These are phyloP conservation scores for Brachionus rubens DNA, from an alignment of 1,140 invertebrate species.

Conservation along the genomic window DNA sequence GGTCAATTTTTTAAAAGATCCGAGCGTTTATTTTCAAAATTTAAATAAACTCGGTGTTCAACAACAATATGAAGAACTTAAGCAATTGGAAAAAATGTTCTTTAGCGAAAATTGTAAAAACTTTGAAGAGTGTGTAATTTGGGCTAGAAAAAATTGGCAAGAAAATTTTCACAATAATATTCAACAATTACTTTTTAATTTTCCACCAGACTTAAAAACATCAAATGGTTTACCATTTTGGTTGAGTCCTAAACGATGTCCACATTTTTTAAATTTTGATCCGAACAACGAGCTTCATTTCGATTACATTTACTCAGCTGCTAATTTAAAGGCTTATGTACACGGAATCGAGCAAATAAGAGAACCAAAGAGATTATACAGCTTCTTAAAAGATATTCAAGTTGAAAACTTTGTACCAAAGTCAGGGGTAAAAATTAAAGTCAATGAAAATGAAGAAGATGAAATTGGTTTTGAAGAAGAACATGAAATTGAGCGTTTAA, in stretches of 20 bases:
- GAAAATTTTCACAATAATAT: constrained; percentile 92
- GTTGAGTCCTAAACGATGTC: constrained; percentile 97
- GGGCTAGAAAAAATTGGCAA: constrained; percentile 86
- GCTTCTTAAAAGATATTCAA: constrained; percentile 62
- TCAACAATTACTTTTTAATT: constrained; percentile 90
- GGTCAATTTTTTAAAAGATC: constrained; percentile 77
- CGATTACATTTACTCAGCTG: constrained; percentile 86
- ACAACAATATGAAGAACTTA: constrained; percentile 80
- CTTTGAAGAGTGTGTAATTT: constrained; percentile 82
- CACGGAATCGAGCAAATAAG: constrained; percentile 69
- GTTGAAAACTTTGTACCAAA: constrained; percentile 85
- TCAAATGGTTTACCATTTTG: constrained; percentile 88
- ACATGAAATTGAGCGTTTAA: not conserved
- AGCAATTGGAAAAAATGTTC: constrained; percentile 80
- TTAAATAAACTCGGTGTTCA: constrained; percentile 80
- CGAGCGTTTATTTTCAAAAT: constrained; percentile 64
- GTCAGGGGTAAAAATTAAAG: constrained; percentile 92
- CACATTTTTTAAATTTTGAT: constrained; percentile 67
- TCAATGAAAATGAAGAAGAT: constrained; percentile 69
- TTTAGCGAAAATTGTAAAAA: constrained; percentile 76
- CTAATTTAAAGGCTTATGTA: constrained; percentile 85
- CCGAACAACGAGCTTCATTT: constrained; percentile 67
- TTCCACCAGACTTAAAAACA: constrained; percentile 83
- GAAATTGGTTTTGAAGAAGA: not conserved
- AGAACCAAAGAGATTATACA: constrained; percentile 48